Conservation (phyloP, 1,140 invertebrate species). For the Heliconius eleuchia region DNA sequence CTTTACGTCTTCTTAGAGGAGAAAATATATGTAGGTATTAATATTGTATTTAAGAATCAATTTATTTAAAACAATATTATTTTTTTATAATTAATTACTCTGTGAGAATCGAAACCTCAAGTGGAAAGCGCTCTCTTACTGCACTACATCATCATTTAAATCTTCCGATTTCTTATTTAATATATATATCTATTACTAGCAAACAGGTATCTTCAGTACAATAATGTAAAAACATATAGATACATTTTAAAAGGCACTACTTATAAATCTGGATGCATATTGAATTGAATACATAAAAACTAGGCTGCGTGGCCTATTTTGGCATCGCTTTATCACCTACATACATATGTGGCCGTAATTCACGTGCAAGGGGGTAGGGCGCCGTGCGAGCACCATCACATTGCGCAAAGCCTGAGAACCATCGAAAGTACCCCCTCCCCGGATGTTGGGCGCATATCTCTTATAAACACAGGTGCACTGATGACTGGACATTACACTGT, state of each 20-base stretch:
- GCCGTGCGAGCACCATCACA: constrained; percentile 62
- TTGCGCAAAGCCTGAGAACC: constrained; percentile 72
- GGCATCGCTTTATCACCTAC: neutral
- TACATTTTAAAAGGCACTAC: neutral
- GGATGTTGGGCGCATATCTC: constrained; percentile 67
- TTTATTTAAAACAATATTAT: too few species aligned
- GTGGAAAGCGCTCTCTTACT: too few species aligned
- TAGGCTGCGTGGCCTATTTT: neutral
- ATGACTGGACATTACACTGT: constrained; percentile 69
- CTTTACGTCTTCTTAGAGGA: constrained; percentile 25
- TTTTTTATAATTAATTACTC: too few species aligned
- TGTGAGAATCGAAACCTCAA: too few species aligned
- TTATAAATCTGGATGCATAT: neutral
- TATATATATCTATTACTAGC: too few species aligned
- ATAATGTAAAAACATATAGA: neutral
- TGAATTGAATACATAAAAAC: neutral
- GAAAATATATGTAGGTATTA: neutral
- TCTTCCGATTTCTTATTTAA: too few species aligned
- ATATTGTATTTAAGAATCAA: neutral
- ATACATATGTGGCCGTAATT: constrained; percentile 6
- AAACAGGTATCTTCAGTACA: too few species aligned
- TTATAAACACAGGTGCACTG: constrained; percentile 75
- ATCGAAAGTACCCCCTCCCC: constrained; percentile 77
- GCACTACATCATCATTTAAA: too few species aligned
- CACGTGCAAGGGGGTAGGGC: constrained; percentile 48